Evolutionary conservation across 2,113 vertebrate genomes (phyloP), one percentile per base, ranked within the genome.

Genomic region (Lethenteron camtschaticum): DNA sequence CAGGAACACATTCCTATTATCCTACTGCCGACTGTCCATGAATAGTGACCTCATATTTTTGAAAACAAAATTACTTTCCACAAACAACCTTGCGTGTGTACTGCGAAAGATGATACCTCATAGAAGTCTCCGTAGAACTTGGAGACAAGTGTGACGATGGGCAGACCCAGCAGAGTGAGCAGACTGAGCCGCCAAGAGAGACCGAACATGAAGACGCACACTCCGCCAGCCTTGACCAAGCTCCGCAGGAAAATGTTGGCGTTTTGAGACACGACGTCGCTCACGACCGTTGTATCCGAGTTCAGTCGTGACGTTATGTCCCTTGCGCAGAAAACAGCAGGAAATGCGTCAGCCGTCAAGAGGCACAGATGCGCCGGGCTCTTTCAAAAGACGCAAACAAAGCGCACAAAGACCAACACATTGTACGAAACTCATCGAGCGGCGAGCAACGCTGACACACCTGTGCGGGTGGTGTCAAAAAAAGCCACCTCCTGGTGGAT

Each of bases 101-200:
- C 55, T 69, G 41, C 10, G 20, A n/a, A 9, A 55, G 41, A 56
- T 14, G 55, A 14, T 73, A 85, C 83, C 82, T 85, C 80, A 69
- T 75, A 77, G 2, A 82, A 79, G 41, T 57, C 73, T 69, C 79
- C 77, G 60, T 90, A 82, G 56, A 87, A 12, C 68, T 81, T 86
- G 70, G 83, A 79, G 0, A 81, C 56, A 0, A 79, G 73, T 2
- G 79, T 77, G 0, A 73, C 81, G 10, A 90, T 16, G 0, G 87
- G 87, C 0, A 81, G 70, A 58, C 85, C 79, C 13, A 89, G 70
- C 69, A 88, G 69, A 2, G 82, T 81, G 0, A 90, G 76, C 1
- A 88, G 69, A 0, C 86, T 88, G 68, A 91, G 81, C 55, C 78
- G 82, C 74, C 84, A 85, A 0, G 87, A 89, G 1, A 88, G 73